Base-by-base conservation (phyloP, 2,113 vertebrate species). In the Plecturocebus donacophilus region DNA sequence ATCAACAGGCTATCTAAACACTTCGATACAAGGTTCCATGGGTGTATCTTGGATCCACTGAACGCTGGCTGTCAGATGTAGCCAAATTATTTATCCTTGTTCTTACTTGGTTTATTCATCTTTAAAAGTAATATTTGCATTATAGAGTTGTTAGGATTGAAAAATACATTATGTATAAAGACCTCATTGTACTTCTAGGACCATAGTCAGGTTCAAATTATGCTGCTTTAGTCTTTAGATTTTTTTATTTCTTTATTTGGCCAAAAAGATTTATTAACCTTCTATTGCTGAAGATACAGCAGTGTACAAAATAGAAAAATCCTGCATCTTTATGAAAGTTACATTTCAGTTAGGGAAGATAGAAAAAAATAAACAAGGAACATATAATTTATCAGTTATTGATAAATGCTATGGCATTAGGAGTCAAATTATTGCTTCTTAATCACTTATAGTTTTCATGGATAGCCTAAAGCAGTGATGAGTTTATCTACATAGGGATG, bases 191-290 rank as follows among this genome's bases (percentile, higher is more conserved):
- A 61, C 83, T 79, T 91, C 19, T 47, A 21, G 45, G 27, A 32
- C 6, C 38, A 75, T 35, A 14, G 19, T 54, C 71, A 82, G 30
- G 10, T 91, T 94, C 45, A 94, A 71, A 87, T 75, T 95, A 21
- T 79, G 16, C 8, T 64, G 12, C 11, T 87, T 75, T 71, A 30
- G 32, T 52, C 68, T 42, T 49, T 80, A 12, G 5, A n/a, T 79
- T 94, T 79, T 94, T 87, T 89, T 27, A 75, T 27, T 87, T 38
- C 85, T n/a, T 93, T 75, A 54, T 77, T 75, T 87, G 54, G 35
- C 32, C 11, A 70, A 45, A 77, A 64, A 61, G 35, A 71, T 75
- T 75, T 85, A 66, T 68, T 38, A n/a, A 58, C 30, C 25, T 38
- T 87, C 52, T 42, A 58, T 16, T 56, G 14, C 21, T 71, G 27